A percentile compares a stretch with the other conserved stretches of the same genome.
Conservation (phyloP, 2,888 invertebrate species). For the Actias luna region DNA sequence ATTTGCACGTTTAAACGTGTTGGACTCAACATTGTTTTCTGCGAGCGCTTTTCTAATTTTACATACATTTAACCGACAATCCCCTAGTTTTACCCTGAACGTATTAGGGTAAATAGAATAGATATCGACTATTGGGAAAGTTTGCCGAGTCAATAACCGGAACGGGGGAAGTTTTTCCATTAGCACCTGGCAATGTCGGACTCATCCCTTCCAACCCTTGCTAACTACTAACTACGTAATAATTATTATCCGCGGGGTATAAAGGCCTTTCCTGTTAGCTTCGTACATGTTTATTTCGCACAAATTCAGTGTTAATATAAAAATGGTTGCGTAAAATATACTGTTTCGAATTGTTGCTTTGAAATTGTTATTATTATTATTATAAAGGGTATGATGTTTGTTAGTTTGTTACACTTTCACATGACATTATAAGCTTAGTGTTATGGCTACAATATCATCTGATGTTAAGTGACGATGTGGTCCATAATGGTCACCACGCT, state of each 20-base stretch:
- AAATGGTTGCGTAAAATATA: neutral
- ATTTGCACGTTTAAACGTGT: neutral
- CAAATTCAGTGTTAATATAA: neutral
- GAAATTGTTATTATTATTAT: too few species aligned
- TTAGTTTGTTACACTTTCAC: too few species aligned
- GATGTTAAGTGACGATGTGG: too few species aligned
- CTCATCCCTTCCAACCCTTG: slow-evolving; percentile 42
- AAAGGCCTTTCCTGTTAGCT: neutral
- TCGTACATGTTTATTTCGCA: neutral
- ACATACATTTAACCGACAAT: neutral
- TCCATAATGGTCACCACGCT: too few species aligned
- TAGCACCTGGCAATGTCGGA: slow-evolving; percentile 51
- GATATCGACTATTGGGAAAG: slow-evolving; percentile 48
- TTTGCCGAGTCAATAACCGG: slow-evolving; percentile 51
- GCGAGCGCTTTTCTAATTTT: neutral
- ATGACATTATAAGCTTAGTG: too few species aligned
- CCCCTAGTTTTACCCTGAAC: slow-evolving; percentile 1
- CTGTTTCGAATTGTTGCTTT: neutral
- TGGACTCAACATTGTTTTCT: neutral
- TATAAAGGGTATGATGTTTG: too few species aligned
- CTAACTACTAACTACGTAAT: slow-evolving; percentile 20
- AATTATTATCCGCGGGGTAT: slow-evolving; percentile 14
- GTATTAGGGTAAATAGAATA: slow-evolving; percentile 31
- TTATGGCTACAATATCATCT: too few species aligned
- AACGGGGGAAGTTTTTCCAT: slow-evolving; percentile 50